phyloP scores from a whole-genome alignment of 2,888 invertebrate species.

The Dynastes grantii region DNA sequence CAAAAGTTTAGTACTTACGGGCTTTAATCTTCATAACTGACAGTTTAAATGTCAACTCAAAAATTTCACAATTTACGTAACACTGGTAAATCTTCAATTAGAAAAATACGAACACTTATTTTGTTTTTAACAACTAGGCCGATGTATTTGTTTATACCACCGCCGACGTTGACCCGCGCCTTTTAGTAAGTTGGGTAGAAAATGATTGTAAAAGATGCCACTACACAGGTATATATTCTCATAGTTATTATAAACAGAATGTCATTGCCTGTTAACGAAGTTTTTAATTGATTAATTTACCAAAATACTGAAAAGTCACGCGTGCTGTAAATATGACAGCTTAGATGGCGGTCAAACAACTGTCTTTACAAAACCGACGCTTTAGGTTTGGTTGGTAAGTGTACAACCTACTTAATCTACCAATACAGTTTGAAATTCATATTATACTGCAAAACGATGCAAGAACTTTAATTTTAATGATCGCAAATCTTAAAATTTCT shows the following conservation, averaged over 20 bases:
- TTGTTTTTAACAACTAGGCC: slow-evolving; percentile 49
- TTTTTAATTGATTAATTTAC: slow-evolving; percentile 55
- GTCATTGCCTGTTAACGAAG: slow-evolving; percentile 45
- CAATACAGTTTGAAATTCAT: not conserved
- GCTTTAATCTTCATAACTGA: slow-evolving; percentile 57
- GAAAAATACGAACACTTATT: slow-evolving; percentile 43
- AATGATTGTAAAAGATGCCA: not conserved
- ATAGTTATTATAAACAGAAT: slow-evolving; percentile 32
- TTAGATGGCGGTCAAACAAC: slow-evolving; percentile 59
- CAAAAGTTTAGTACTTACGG: slow-evolving; percentile 54
- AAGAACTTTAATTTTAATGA: not conserved
- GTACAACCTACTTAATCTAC: slow-evolving; percentile 16
- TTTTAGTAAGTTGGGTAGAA: slow-evolving; percentile 24
- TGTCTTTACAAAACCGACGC: slow-evolving; percentile 53
- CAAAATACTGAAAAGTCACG: slow-evolving; percentile 54
- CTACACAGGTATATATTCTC: slow-evolving; percentile 24
- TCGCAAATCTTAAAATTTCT: not conserved
- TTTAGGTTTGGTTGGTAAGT: slow-evolving; percentile 47
- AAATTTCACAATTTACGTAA: slow-evolving; percentile 52
- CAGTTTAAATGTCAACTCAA: slow-evolving; percentile 52
- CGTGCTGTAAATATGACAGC: slow-evolving; percentile 57
- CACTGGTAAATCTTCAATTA: slow-evolving; percentile 41
- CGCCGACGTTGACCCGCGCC: slow-evolving; percentile 46
- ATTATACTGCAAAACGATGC: no score
- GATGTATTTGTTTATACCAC: slow-evolving; percentile 53